phyloP scores from a whole-genome alignment of 2,888 invertebrate species.

The Drosophila kambysellisi region DNA sequence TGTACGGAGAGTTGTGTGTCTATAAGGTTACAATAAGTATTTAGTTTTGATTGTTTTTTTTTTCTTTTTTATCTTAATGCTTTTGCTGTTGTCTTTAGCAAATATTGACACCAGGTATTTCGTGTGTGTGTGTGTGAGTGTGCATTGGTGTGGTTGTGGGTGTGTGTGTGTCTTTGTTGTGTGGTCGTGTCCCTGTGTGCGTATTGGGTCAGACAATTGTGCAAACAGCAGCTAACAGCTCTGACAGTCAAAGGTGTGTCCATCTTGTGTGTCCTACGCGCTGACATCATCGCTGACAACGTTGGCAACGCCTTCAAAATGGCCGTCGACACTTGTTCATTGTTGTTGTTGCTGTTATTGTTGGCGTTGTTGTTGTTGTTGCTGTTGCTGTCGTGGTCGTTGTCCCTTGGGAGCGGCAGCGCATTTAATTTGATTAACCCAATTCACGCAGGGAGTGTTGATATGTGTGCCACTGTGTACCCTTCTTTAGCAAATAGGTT shows the following conservation, averaged over 20 bases:
- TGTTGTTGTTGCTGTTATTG: slow-evolving; percentile 22
- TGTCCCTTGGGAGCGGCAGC: slow-evolving; percentile 70
- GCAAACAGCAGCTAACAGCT: slow-evolving; percentile 74
- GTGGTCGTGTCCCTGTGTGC: slow-evolving; percentile 24
- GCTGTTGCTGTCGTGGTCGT: slow-evolving; percentile 28
- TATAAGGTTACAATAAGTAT: slow-evolving; percentile 26
- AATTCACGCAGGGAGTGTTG: slow-evolving; percentile 62
- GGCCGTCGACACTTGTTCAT: slow-evolving; percentile 49
- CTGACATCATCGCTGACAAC: slow-evolving; percentile 76
- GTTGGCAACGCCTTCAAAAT: slow-evolving; percentile 73
- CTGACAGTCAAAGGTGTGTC: slow-evolving; percentile 76
- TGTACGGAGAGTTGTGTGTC: slow-evolving; percentile 14
- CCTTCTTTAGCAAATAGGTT: slow-evolving; percentile 5
- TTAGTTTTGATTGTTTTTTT: slow-evolving; percentile 16
- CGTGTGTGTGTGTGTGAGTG: slow-evolving; percentile 16
- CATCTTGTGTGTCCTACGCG: slow-evolving; percentile 38
- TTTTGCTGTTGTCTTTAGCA: slow-evolving; percentile 18
- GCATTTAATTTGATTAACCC: slow-evolving; percentile 83
- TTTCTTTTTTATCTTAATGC: slow-evolving; percentile 18
- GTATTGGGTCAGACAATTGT: slow-evolving; percentile 54
- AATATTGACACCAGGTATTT: slow-evolving; percentile 50
- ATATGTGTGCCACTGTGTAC: slow-evolving; percentile 35
- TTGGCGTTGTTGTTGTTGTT: slow-evolving; percentile 13
- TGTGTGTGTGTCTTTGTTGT: slow-evolving; percentile 14
- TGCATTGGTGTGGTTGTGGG: slow-evolving; percentile 13